phyloP scores from a whole-genome alignment of 1,140 invertebrate species.

The Popillia japonica region DNA sequence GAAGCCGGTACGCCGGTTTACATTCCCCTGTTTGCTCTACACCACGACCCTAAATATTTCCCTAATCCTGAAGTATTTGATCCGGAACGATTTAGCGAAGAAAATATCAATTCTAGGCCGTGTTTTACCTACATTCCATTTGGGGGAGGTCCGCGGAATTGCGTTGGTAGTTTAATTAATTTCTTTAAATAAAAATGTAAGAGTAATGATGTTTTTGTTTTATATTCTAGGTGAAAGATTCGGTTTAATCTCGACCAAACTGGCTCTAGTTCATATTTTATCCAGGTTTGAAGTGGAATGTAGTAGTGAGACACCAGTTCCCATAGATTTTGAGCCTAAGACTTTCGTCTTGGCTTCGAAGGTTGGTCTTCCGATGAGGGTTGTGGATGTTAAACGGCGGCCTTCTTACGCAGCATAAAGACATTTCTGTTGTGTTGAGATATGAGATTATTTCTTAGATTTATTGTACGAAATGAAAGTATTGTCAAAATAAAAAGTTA shows the following conservation, averaged over 20 bases:
- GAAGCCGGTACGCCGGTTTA: constrained; percentile 62
- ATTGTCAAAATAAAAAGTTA: too few species aligned
- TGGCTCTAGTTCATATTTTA: constrained; percentile 45
- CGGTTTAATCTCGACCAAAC: constrained; percentile 49
- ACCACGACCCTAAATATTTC: constrained; percentile 70
- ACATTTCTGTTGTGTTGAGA: too few species aligned
- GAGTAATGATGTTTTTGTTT: too few species aligned
- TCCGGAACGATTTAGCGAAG: constrained; percentile 62
- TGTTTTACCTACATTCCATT: constrained; percentile 16
- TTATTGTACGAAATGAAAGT: too few species aligned
- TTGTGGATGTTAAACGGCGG: constrained; percentile 20
- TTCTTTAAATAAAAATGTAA: background rate
- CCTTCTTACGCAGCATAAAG: constrained; percentile 8
- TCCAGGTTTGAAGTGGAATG: constrained; percentile 37
- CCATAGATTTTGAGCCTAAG: constrained; percentile 32
- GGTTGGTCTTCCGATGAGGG: constrained; percentile 35
- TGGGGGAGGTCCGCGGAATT: constrained; percentile 24
- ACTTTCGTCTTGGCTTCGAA: constrained; percentile 32
- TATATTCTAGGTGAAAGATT: constrained; percentile 51
- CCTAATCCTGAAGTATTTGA: constrained; percentile 72
- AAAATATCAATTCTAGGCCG: background rate
- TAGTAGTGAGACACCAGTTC: constrained; percentile 41
- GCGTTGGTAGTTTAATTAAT: constrained; percentile 22
- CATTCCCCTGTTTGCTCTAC: constrained; percentile 68
- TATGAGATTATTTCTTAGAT: too few species aligned